A percentile compares a stretch with the other conserved stretches of the same genome.
Conservation (phyloP, 2,797 vertebrate genomes). For the Streptopelia turtur region DNA sequence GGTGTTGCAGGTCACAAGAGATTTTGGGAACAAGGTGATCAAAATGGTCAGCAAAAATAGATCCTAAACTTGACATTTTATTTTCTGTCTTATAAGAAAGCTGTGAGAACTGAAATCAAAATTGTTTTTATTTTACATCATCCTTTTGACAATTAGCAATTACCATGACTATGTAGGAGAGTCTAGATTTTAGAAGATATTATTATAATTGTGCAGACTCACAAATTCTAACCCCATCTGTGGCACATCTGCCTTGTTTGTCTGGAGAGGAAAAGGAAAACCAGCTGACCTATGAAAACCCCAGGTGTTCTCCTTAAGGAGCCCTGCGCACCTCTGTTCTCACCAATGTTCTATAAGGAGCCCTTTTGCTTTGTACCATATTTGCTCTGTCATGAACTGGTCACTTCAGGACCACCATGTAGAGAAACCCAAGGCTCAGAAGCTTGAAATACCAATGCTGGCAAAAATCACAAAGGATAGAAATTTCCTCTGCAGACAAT, state of each 20-base stretch:
- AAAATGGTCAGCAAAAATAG: not conserved
- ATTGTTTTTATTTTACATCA: not conserved
- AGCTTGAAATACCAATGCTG: not conserved
- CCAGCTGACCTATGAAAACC: not conserved
- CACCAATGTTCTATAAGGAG: not conserved
- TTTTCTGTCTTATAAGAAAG: not conserved
- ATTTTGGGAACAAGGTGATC: not conserved
- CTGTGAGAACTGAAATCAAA: not conserved
- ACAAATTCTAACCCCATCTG: not conserved
- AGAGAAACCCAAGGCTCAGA: not conserved
- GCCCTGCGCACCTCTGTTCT: not conserved
- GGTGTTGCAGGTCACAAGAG: not conserved
- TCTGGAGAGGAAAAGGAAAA: not conserved
- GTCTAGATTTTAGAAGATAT: not conserved
- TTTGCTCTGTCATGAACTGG: not conserved
- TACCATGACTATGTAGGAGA: not conserved
- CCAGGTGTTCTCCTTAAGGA: not conserved
- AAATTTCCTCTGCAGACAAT: not conserved
- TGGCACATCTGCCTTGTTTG: not conserved
- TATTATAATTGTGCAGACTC: not conserved
- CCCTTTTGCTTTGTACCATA: not conserved
- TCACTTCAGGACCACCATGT: not conserved
- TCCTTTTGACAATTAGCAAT: not conserved
- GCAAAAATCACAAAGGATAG: not conserved
- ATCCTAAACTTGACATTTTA: not conserved